Conservation (phyloP, 2,113 vertebrate genomes). For the Eptesicus fuscus region DNA sequence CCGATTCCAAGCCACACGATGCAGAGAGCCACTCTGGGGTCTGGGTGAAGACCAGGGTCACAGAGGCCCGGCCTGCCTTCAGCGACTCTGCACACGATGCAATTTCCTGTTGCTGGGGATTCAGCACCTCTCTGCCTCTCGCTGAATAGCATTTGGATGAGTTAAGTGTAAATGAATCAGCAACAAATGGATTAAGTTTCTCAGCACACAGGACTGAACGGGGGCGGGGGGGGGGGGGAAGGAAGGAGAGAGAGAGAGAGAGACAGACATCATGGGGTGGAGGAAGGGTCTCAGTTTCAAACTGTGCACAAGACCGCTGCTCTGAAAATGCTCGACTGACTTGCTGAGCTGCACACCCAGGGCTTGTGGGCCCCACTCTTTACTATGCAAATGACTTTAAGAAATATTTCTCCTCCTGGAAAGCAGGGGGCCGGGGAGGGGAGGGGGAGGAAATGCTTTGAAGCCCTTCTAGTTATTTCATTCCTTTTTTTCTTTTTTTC, state of each 20-base stretch:
- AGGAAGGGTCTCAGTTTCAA: neutral
- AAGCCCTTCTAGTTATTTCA: constrained; percentile 55
- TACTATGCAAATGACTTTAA: constrained; percentile 57
- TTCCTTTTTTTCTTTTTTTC: constrained; percentile 6
- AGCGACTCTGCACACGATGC: neutral
- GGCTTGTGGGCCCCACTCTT: constrained; percentile 21
- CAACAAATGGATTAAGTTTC: constrained; percentile 52
- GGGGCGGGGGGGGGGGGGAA: neutral
- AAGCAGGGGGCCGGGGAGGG: constrained; percentile 26
- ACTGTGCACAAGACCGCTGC: neutral
- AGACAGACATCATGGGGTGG: fast-evolving
- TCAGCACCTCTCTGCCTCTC: neutral
- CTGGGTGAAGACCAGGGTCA: neutral
- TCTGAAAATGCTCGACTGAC: neutral
- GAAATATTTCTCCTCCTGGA: constrained; percentile 67
- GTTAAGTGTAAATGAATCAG: constrained; percentile 58
- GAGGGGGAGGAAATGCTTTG: constrained; percentile 66
- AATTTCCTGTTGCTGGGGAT: neutral
- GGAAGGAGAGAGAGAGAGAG: neutral
- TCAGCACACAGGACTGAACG: neutral
- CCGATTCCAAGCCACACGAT: too few relatives aligned
- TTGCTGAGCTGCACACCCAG: neutral
- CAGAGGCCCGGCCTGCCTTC: neutral
- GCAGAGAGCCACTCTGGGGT: neutral
- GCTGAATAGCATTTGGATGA: constrained; percentile 32